These are phyloP conservation scores for Pterobdella sp. DNA, from an alignment of 2,888 invertebrate species.

Conservation along the genomic window DNA sequence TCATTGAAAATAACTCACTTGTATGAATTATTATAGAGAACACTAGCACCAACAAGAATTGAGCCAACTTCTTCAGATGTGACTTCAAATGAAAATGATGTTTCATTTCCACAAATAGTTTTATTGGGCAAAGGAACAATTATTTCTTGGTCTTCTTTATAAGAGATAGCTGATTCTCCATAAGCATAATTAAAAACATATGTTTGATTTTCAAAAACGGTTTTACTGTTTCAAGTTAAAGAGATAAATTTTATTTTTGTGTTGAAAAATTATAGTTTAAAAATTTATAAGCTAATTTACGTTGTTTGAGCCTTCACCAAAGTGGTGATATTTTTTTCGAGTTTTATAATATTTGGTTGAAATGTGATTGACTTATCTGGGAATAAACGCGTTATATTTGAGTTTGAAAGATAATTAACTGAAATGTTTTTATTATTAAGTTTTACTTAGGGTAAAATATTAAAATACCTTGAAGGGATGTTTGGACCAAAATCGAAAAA, in stretches of 20 bases:
- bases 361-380: too few species aligned
- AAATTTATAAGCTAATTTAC: background rate
- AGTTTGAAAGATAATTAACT: too few species aligned
- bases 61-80: slow-evolving; percentile 41
- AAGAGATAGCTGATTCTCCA: slow-evolving; percentile 9
- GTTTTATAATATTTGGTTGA: background rate
- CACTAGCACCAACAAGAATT: slow-evolving; percentile 42
- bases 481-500: too few species aligned
- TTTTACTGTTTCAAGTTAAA: background rate
- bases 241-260: background rate
- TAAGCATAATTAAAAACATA: slow-evolving; percentile 1
- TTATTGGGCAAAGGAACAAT: background rate
- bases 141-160: slow-evolving; percentile 12
- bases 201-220: background rate
- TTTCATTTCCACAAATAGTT: background rate
- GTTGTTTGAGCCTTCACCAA: background rate
- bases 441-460: too few species aligned
- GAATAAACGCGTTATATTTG: too few species aligned
- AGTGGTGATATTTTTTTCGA: background rate
- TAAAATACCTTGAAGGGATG: too few species aligned
- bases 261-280: background rate
- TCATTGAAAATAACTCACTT: background rate
- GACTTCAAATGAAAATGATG: slow-evolving; percentile 35
- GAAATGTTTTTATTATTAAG: too few species aligned
- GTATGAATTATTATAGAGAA: background rate